Evolutionary conservation across 2,113 vertebrate genomes (phyloP).

Genomic region (Gavialis gangeticus): DNA sequence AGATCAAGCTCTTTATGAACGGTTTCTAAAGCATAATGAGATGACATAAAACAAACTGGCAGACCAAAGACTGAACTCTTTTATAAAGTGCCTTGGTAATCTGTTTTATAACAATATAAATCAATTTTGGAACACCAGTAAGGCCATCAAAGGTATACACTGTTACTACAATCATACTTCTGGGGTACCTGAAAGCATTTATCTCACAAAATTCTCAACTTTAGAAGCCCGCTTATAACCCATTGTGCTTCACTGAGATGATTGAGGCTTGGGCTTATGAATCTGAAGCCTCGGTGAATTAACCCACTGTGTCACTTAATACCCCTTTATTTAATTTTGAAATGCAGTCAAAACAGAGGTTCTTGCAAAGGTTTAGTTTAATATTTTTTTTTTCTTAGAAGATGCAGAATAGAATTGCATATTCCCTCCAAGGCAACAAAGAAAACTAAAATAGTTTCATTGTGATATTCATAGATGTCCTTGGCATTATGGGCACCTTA

Average conservation of each 20-base stretch:
- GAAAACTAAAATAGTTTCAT: neutral
- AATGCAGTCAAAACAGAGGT: neutral
- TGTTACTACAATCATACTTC: neutral
- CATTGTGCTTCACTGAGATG: neutral
- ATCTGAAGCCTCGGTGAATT: neutral
- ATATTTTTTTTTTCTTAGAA: neutral
- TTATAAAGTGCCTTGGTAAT: neutral
- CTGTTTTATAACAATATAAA: slow-evolving; percentile 20
- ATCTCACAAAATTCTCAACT: neutral
- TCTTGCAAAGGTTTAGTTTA: neutral
- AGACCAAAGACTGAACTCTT: neutral
- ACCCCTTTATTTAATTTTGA: neutral
- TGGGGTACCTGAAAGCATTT: neutral
- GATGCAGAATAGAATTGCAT: neutral
- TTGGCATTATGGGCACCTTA: neutral
- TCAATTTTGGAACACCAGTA: neutral
- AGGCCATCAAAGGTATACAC: neutral
- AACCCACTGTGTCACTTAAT: neutral
- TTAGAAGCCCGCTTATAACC: neutral
- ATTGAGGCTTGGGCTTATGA: neutral
- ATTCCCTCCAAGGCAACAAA: neutral
- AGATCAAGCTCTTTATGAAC: neutral
- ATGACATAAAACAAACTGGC: neutral
- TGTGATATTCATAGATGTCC: neutral
- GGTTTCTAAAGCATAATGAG: neutral